Evolutionary conservation across 2,888 invertebrate genomes (phyloP), one percentile per base, ranked within the genome.

Genomic region (Mimas tiliae): DNA sequence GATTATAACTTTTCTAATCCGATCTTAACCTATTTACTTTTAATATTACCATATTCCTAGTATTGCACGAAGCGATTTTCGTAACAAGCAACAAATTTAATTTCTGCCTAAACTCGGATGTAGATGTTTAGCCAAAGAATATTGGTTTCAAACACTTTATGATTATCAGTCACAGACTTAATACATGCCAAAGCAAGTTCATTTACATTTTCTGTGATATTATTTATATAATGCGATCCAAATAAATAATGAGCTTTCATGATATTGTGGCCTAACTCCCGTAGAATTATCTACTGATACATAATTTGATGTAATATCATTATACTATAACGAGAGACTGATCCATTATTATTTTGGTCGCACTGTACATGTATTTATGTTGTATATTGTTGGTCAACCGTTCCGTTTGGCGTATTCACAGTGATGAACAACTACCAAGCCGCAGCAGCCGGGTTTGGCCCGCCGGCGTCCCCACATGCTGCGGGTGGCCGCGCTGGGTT

Each of bases 361-460:
- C 27, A 14, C 12, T 51, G 7, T 33, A n/a, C 8, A 53, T 8
- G 34, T 53, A 6, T 3, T 19, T 42, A 42, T 47, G 19, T 38
- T 68, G 67, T 74, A 58, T 42, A 19, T 34, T 58, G 38, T 42
- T 42, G 55, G 34, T 58, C 58, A 58, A 11, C 19, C 12, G 19
- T 58, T 12, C 55, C 55, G 38, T 58, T 58, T 58, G 58, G 38
- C 55, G 72, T 76, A 71, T 93, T 78, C 95, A 78, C 96, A 98
- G 98, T 98, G 94, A 98, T 98, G 97, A 98, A 98, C 95, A 98
- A 98, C 95, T 98, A 98, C 94, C 97, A 97, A 87, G 97, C 97
- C 67, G 97, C 97, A 74, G 96, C 96, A 72, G 96, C 96, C 79
- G 96, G 96, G 67, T 96, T 96, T 84, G 96, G 96, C 47, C 97